Base-by-base conservation (phyloP, 2,113 vertebrate genomes). In the Willisornis vidua region DNA sequence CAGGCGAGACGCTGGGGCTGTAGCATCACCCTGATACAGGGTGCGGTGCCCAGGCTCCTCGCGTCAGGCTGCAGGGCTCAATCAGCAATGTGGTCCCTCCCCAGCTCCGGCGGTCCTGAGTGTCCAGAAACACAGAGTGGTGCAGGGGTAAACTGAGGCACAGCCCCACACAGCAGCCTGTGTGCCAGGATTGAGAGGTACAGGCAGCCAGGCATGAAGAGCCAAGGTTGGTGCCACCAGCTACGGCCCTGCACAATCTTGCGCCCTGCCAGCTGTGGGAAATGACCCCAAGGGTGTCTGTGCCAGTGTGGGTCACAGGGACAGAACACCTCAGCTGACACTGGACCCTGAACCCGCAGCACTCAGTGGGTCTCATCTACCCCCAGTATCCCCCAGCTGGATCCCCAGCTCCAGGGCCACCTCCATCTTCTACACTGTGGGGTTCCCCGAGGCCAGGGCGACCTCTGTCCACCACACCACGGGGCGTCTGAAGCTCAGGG, bases 101-200 rank as follows among this genome's bases (percentile, higher is more conserved):
- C 61, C 51, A 24, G 35, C 7, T 8, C 48, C 0, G 0, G 39
- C 1, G 0, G 4, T 20, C 6, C 61, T 23, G 13, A 7, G 19
- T 5, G 25, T 12, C 37, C 37, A 45, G 43, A 49, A 78, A 58
- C 17, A n/a, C 0, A 5, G 22, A 71, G 23, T 0, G 0, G 31
- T 0, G 18, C 0, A 3, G 3, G 26, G 89, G 96, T n/a, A 95
- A 96, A 96, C 84, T 59, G 89, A 96, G 89, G 94, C 89, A 94
- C 9, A 0, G 59, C 49, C 62, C 51, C 2, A 3, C 0, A 0
- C 61, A 45, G 66, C 55, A 33, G 58, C 35, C 54, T 1, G 8
- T 3, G 25, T 17, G 3, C 48, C 63, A 0, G 0, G 67, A 35
- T 15, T 0, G 22, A 76, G 19, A 41, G 4, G 5, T 3, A 31